phyloP scores from a whole-genome alignment of 2,888 invertebrate species.

The Dynastes grantii region DNA sequence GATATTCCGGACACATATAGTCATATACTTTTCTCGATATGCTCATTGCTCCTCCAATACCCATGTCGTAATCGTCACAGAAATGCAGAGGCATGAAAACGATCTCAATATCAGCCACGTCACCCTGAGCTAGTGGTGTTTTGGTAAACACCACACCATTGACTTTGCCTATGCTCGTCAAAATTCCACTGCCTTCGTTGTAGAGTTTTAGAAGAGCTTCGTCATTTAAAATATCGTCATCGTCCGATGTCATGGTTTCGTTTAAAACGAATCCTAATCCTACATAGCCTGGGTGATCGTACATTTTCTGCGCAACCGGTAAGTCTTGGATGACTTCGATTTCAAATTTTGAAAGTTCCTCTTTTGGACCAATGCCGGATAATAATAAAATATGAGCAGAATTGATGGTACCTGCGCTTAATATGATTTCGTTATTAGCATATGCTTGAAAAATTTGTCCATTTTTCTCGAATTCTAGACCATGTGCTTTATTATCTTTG shows the following conservation, averaged over 20 bases:
- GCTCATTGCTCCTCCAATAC: slow-evolving; percentile 64
- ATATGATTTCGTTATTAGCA: slow-evolving; percentile 82
- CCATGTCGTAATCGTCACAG: slow-evolving; percentile 10
- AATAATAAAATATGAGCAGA: slow-evolving; percentile 88
- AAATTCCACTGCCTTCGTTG: slow-evolving; percentile 71
- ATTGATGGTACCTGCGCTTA: slow-evolving; percentile 85
- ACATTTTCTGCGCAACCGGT: slow-evolving; percentile 83
- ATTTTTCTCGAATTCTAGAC: slow-evolving; percentile 79
- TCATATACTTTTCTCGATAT: slow-evolving; percentile 74
- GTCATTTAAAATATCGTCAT: slow-evolving; percentile 46
- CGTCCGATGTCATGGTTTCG: slow-evolving; percentile 68
- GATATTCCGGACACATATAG: slow-evolving; percentile 73
- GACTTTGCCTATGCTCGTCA: slow-evolving; percentile 75
- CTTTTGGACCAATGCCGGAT: slow-evolving; percentile 82
- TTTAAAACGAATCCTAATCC: slow-evolving; percentile 82
- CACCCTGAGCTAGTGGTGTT: slow-evolving; percentile 25
- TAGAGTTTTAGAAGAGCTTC: slow-evolving; percentile 66
- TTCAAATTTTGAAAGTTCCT: slow-evolving; percentile 74
- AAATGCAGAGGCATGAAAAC: background rate
- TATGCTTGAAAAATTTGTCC: slow-evolving; percentile 71
- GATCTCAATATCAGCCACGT: slow-evolving; percentile 58
- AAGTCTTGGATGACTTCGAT: slow-evolving; percentile 78
- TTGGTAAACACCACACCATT: slow-evolving; percentile 75
- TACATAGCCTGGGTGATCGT: slow-evolving; percentile 82
- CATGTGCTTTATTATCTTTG: slow-evolving; percentile 74